A percentile compares a stretch with the other conserved stretches of the same genome.
phyloP scores from a whole-genome alignment of 2,797 vertebrate genomes.

The Pantherophis alleghaniensis region DNA sequence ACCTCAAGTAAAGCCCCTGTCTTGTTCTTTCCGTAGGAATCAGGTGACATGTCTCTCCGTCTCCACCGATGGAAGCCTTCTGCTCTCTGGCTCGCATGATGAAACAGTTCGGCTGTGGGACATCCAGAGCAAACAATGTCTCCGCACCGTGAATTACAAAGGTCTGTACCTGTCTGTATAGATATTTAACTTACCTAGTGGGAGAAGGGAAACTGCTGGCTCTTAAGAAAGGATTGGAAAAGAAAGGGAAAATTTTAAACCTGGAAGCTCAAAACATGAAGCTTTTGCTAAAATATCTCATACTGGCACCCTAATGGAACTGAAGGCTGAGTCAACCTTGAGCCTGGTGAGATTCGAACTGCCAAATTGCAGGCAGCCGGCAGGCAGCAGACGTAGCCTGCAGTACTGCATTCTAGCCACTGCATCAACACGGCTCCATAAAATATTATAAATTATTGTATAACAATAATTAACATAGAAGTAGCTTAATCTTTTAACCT shows the following conservation, averaged over 20 bases:
- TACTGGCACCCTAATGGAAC: neutral
- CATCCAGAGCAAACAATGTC: constrained; percentile 91
- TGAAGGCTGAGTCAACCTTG: no score
- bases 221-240: neutral
- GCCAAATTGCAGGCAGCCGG: no score
- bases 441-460: neutral
- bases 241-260: neutral
- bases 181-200: neutral
- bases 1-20: neutral
- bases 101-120: constrained; percentile 93
- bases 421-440: neutral
- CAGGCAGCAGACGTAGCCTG: no score
- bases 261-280: neutral
- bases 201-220: no score
- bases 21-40: constrained; percentile 72
- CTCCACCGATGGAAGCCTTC: constrained; percentile 87
- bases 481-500: neutral
- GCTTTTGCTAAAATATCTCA: neutral
- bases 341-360: no score
- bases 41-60: constrained; percentile 91
- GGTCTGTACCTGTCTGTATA: constrained; percentile 68
- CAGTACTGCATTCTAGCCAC: no score
- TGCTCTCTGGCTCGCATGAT: constrained; percentile 92
- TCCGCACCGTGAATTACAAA: constrained; percentile 88
- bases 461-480: neutral